Conservation (phyloP, 2,113 vertebrate species). For the Channa maculata region DNA sequence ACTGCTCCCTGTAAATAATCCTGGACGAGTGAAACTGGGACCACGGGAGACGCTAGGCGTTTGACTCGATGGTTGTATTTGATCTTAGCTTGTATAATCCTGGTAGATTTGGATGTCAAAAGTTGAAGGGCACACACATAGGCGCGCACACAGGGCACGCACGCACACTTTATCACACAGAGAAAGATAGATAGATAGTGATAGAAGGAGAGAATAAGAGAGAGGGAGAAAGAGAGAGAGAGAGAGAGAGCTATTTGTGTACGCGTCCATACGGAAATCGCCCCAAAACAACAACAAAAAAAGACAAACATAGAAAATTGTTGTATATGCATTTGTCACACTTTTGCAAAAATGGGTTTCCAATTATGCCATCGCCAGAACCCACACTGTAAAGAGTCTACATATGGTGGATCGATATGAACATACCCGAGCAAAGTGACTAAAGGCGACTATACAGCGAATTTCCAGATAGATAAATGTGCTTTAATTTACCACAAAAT, state of each 20-base stretch:
- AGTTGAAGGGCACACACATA: conserved; percentile 75
- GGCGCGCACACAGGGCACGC: conserved; percentile 16
- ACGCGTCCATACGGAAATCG: conserved; percentile 6
- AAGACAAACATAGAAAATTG: not conserved
- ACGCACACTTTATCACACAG: not conserved
- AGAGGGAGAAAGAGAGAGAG: conserved; percentile 4
- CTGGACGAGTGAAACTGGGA: conserved; percentile 10
- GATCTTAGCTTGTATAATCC: conserved; percentile 24
- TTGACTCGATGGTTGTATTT: not conserved
- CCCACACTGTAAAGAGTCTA: not conserved
- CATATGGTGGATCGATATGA: not conserved
- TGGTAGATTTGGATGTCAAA: conserved; percentile 64
- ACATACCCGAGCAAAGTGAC: conserved; percentile 25
- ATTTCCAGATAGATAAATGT: conserved; percentile 14
- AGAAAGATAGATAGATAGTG: not conserved
- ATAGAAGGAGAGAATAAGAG: conserved; percentile 1
- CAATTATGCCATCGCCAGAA: conserved; percentile 1
- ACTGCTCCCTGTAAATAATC: conserved; percentile 18
- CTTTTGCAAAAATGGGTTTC: not conserved
- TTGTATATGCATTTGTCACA: not conserved
- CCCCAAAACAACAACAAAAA: too few species aligned
- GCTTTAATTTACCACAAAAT: not conserved
- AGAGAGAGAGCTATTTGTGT: conserved; percentile 11
- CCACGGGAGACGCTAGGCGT: not conserved
- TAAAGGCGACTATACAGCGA: not conserved